Conservation (phyloP, 2,113 vertebrate genomes). For the Cochlearius cochlearius region DNA sequence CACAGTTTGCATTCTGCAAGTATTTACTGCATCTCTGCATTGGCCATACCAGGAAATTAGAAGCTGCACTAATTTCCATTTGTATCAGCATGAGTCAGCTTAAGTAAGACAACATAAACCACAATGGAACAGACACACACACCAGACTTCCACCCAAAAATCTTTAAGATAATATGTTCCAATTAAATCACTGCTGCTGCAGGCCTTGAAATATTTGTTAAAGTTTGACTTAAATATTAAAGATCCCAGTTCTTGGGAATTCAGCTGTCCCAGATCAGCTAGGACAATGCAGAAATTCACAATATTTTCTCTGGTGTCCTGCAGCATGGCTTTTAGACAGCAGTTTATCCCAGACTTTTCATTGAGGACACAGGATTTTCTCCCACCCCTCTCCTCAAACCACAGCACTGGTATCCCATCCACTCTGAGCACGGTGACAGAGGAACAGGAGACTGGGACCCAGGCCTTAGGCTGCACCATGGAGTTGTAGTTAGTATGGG, state of each 20-base stretch:
- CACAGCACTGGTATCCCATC: not conserved
- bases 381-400: not conserved
- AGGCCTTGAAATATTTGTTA: not conserved
- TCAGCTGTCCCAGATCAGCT: not conserved
- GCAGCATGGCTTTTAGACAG: not conserved
- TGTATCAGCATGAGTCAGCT: not conserved
- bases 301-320: not conserved
- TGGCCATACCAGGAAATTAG: not conserved
- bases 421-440: not conserved
- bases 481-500: no score
- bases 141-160: not conserved
- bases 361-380: not conserved
- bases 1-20: not conserved
- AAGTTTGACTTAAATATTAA: not conserved
- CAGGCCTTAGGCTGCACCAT: not conserved
- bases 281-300: not conserved
- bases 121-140: fast-evolving
- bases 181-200: not conserved
- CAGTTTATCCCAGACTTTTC: not conserved
- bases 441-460: not conserved
- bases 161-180: not conserved
- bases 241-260: not conserved
- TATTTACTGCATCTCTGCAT: not conserved
- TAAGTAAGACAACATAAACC: not conserved
- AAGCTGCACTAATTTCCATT: not conserved